Base-by-base conservation (phyloP, 2,797 vertebrate genomes). In the Pipistrellus pipistrellus region DNA sequence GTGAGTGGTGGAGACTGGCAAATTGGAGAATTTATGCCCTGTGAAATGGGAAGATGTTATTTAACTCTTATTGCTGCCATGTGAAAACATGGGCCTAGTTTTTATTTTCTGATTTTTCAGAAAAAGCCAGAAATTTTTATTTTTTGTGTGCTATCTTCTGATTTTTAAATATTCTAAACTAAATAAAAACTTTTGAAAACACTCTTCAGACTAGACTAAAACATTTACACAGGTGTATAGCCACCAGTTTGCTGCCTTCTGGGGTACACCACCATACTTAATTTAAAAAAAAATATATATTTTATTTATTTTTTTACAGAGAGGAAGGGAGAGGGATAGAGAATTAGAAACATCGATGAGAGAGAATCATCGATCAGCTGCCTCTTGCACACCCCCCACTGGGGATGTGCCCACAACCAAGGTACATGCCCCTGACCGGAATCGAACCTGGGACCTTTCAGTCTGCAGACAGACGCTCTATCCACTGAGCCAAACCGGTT, bases 31-130 rank as follows among this genome's bases (percentile, higher is more conserved):
- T 62, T 73, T 55, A 64, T 91, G 30, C 7, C 23, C 3, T 44
- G 0, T n/a, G 2, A 44, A 55, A 62, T 4, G 7, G 53, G 21
- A 55, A 83, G 59, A 48, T 48, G 0, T 90, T 88, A 73, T 18
- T 89, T 64, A 62, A 10, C 30, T 83, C 57, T 32, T 8, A 76
- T 38, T 23, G 27, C 75, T 91, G 64, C 12, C 5, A 15, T 48
- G 23, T 84, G 27, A 94, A 35, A 90, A 85, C 69, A 5, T 85
- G 21, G 20, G 27, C 41, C 17, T 80, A 35, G 20, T 41, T 91
- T 66, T 93, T 88, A 66, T 73, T 78, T 94, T 94, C 62, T 82
- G 3, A 48, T 64, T 78, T 93, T 88, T 92, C 9, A 90, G 85
- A 44, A 6, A 30, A 91, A 87, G 10, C n/a, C 18, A 86, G 23